These are phyloP conservation scores for Melieria omissa DNA, from an alignment of 2,888 invertebrate genomes.

Conservation along the genomic window DNA sequence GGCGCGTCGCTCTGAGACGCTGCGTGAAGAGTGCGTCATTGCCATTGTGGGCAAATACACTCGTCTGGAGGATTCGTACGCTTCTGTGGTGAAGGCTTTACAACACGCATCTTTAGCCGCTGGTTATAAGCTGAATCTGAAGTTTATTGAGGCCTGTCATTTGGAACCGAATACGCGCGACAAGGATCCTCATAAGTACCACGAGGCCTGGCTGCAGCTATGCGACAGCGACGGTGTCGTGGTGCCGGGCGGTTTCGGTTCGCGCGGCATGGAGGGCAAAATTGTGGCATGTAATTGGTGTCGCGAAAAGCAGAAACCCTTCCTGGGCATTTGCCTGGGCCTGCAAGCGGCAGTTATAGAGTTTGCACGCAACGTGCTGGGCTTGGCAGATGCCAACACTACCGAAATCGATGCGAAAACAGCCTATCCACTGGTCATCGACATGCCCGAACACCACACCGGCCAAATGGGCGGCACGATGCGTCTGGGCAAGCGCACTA, in stretches of 20 bases:
- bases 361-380: conserved; percentile 87
- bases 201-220: conserved; percentile 92
- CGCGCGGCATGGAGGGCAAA: conserved; percentile 95
- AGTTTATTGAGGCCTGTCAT: conserved; percentile 92
- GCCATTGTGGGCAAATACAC: conserved; percentile 98
- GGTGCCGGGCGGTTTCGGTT: conserved; percentile 98
- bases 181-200: conserved; percentile 84
- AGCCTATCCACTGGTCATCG: conserved; percentile 86
- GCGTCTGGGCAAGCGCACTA: conserved; percentile 93
- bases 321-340: conserved; percentile 97
- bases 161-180: conserved; percentile 80
- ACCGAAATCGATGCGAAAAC: conserved; percentile 85
- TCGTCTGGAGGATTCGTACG: conserved; percentile 93
- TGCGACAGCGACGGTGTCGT: conserved; percentile 91
- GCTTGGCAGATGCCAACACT: conserved; percentile 82
- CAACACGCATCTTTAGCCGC: conserved; percentile 91
- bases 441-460: conserved; percentile 98
- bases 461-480: conserved; percentile 97
- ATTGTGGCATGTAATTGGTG: conserved; percentile 95
- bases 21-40: conserved; percentile 87
- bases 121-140: conserved; percentile 85
- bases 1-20: conserved; percentile 84
- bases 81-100: conserved; percentile 94
- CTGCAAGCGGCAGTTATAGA: conserved; percentile 97
- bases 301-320: conserved; percentile 87